A percentile compares a stretch with the other conserved stretches of the same genome.
Conservation (phyloP, 2,888 invertebrate genomes). For the Opisthograptis luteolata region DNA sequence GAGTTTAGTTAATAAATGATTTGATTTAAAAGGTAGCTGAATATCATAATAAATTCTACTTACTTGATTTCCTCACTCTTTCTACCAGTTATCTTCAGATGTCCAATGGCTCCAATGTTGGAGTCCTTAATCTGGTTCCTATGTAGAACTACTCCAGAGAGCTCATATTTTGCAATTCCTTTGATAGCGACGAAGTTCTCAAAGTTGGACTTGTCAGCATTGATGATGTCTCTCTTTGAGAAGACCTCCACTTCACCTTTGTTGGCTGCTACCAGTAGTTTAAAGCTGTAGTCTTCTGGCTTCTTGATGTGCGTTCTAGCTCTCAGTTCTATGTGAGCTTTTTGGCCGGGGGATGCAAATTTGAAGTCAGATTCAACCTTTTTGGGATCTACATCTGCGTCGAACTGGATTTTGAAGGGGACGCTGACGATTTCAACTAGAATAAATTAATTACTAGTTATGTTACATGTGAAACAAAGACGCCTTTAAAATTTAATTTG, state of each 20-base stretch:
- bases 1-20: too few relatives aligned
- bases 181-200: conserved; percentile 84
- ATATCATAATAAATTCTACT: conserved; percentile 53
- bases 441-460: conserved; percentile 26
- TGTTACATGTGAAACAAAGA: background rate
- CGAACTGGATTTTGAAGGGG: conserved; percentile 77
- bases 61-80: conserved; percentile 84
- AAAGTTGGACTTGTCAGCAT: conserved; percentile 85
- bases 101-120: conserved; percentile 82
- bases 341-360: conserved; percentile 84
- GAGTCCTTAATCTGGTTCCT: conserved; percentile 81
- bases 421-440: conserved; percentile 82
- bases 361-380: conserved; percentile 83
- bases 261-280: conserved; percentile 57
- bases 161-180: conserved; percentile 85
- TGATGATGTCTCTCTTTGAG: conserved; percentile 82
- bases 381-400: conserved; percentile 84
- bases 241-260: conserved; percentile 74
- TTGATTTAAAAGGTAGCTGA: too few relatives aligned
- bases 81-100: conserved; percentile 79
- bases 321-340: conserved; percentile 85
- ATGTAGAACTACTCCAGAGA: conserved; percentile 84
- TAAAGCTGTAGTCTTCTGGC: conserved; percentile 70
- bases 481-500: too few relatives aligned
- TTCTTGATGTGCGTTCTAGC: conserved; percentile 74